Base-by-base conservation (phyloP, 2,113 vertebrate genomes). In the Cynoglossus semilaevis region DNA sequence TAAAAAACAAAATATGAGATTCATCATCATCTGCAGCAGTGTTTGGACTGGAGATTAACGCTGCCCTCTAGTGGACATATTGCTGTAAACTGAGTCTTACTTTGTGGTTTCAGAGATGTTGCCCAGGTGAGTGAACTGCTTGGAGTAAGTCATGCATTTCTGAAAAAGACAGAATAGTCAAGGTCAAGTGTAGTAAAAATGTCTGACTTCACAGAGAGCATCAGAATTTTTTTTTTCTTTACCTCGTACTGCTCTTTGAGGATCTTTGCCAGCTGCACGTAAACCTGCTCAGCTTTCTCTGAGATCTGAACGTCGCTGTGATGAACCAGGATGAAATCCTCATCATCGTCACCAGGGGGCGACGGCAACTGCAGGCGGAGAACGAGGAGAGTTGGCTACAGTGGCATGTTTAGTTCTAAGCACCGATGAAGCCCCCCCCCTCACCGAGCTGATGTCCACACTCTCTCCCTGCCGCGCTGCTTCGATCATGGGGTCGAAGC, bases 61-160 rank as follows among this genome's bases (percentile, higher is more conserved):
- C n/a, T n/a, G n/a, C n/a, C n/a, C n/a, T n/a, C n/a, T n/a, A n/a
- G n/a, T n/a, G n/a, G n/a, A n/a, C n/a, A n/a, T n/a, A n/a, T n/a
- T n/a, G n/a, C n/a, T n/a, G n/a, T n/a, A 29, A 29, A 29, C 22
- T 29, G n/a, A 22, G 12, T 42, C 70, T 93, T 87, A 97, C 96
- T 93, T 93, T 36, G 94, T 93, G 0, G 94, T 98, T 83, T 98
- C 94, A 1, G 91, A 54, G 15, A 99, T 82, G 1, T 95, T 95
- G 56, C 96, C 96, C 85, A 96, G 88, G 76, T 99, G 96, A 69
- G 92, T 96, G 84, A 96, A 99, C 58, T 98, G 95, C 85, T 94
- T 95, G 65, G 94, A 96, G 80, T 94, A 93, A 51, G 92, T 93
- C 90, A 94, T 63, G 79, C 95, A 97, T 77, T 96, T 98, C 96